These are phyloP conservation scores for Ahaetulla prasina DNA, from an alignment of 2,113 vertebrate species.

Conservation along the genomic window DNA sequence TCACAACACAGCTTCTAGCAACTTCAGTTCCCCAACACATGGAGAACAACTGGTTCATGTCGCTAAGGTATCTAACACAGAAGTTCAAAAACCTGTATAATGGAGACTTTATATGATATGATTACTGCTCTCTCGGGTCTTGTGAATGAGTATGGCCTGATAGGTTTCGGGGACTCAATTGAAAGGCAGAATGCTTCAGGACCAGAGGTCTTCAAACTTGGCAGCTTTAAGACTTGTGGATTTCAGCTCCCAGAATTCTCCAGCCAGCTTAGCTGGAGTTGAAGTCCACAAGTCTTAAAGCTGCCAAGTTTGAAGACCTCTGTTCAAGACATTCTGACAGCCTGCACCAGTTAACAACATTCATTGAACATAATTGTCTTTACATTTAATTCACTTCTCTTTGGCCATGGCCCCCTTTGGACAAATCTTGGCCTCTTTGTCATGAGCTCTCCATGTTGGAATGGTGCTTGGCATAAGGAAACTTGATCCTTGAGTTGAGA, in stretches of 20 bases:
- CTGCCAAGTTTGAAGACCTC: too few relatives aligned
- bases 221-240: too few relatives aligned
- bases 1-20: background rate
- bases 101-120: background rate
- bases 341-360: background rate
- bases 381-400: background rate
- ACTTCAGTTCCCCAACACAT: background rate
- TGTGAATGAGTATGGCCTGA: background rate
- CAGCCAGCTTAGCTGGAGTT: too few relatives aligned
- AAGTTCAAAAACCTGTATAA: background rate
- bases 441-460: background rate
- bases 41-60: background rate
- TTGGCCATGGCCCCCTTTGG: background rate
- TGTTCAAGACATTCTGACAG: background rate
- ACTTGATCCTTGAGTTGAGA: background rate
- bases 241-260: too few relatives aligned
- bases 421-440: background rate
- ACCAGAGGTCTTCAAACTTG: too few relatives aligned
- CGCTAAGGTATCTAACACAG: background rate
- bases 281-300: too few relatives aligned
- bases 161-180: background rate
- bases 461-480: background rate
- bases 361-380: background rate
- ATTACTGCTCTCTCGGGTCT: background rate
- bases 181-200: background rate